phyloP scores from a whole-genome alignment of 2,113 vertebrate genomes.

The Odocoileus virginianus region DNA sequence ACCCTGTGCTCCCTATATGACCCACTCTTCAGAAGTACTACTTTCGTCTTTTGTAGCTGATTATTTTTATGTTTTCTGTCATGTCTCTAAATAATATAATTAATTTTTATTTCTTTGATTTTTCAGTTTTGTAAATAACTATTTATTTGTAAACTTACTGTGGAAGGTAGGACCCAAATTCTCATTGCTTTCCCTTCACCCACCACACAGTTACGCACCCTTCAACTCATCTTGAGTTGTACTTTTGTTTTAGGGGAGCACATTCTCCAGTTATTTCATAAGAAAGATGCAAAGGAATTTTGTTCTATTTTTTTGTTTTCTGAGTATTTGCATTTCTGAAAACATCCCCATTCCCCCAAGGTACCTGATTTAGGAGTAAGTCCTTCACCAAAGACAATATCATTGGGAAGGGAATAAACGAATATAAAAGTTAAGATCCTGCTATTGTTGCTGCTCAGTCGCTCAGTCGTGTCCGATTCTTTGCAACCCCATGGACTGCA shows the following conservation, averaged over 20 bases:
- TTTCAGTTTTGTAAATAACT: background rate
- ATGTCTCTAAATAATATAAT: background rate
- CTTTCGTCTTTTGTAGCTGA: background rate
- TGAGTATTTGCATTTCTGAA: background rate
- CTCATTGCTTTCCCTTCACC: background rate
- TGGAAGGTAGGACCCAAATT: background rate
- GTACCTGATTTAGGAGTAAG: background rate
- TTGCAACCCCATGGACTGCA: background rate
- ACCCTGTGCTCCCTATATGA: background rate
- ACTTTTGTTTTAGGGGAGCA: background rate
- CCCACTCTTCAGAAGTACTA: background rate
- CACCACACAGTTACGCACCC: background rate
- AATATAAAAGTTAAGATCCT: background rate
- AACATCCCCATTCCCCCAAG: background rate
- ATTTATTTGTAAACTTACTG: background rate
- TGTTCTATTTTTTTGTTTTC: background rate
- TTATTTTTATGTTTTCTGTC: background rate
- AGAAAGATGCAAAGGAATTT: background rate
- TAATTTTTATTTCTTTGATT: background rate
- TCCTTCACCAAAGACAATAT: background rate
- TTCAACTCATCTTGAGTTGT: background rate
- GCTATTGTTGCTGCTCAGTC: background rate
- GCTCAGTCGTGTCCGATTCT: background rate
- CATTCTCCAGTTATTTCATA: background rate
- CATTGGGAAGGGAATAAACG: background rate